Evolutionary conservation across 2,113 vertebrate species (phyloP).

Genomic region (Mesitornis unicolor): DNA sequence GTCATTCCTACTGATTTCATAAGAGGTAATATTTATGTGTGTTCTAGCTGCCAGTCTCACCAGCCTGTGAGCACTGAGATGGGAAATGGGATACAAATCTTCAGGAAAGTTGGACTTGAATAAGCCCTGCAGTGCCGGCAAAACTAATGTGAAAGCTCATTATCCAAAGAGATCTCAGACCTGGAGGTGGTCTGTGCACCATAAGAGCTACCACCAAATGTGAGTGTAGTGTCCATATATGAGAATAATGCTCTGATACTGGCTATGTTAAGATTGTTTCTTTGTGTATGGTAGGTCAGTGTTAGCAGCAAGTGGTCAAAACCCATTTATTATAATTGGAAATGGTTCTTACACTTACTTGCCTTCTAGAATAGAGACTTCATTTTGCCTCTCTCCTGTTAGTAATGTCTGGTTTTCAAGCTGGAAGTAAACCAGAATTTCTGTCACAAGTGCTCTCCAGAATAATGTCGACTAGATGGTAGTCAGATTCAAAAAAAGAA

Average conservation of each 20-base stretch:
- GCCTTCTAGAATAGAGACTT: neutral
- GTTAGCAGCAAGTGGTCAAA: neutral
- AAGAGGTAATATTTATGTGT: neutral
- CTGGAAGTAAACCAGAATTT: neutral
- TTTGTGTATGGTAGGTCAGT: neutral
- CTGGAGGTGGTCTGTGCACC: neutral
- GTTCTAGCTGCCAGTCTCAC: neutral
- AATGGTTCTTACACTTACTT: neutral
- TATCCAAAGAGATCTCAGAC: neutral
- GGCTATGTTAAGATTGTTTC: neutral
- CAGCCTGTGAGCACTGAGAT: neutral
- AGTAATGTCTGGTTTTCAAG: neutral
- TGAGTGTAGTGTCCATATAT: neutral
- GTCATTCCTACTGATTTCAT: neutral
- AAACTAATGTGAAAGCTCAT: neutral
- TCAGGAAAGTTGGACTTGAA: neutral
- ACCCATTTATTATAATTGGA: neutral
- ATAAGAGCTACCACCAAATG: neutral
- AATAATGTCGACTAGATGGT: neutral
- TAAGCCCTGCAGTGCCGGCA: neutral
- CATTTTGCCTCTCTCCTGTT: neutral
- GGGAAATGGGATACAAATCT: neutral
- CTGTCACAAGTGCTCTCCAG: neutral
- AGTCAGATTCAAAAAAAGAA: neutral
- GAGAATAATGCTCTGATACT: neutral